phyloP scores from a whole-genome alignment of 2,888 invertebrate species.

The Parelbella ahira region DNA sequence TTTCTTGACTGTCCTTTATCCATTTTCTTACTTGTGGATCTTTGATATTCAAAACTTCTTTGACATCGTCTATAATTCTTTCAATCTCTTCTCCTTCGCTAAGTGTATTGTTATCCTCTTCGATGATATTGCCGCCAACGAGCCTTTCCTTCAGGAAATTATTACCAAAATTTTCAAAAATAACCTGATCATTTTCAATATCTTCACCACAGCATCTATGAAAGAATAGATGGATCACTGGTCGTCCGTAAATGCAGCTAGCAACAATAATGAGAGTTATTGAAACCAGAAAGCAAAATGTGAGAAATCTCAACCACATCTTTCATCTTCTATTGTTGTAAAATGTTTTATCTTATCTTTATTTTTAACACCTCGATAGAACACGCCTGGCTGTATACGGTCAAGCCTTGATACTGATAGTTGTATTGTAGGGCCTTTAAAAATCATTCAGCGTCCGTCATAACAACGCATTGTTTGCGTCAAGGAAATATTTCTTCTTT shows the following conservation, averaged over 20 bases:
- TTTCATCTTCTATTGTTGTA: slow-evolving; percentile 20
- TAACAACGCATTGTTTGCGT: slow-evolving; percentile 40
- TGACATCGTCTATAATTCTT: slow-evolving; percentile 35
- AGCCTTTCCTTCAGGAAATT: slow-evolving; percentile 59
- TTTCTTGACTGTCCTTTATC: not conserved
- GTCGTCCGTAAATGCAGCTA: slow-evolving; percentile 57
- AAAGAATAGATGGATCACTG: slow-evolving; percentile 57
- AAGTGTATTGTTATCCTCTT: slow-evolving; percentile 37
- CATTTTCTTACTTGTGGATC: slow-evolving; percentile 33
- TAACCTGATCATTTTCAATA: slow-evolving; percentile 63
- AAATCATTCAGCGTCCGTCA: slow-evolving; percentile 38
- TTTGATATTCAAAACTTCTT: slow-evolving; percentile 38
- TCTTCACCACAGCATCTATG: slow-evolving; percentile 59
- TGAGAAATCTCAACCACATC: slow-evolving; percentile 67
- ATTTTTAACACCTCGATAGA: not conserved
- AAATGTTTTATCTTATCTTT: not conserved
- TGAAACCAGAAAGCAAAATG: slow-evolving; percentile 60
- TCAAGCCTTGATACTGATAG: slow-evolving; percentile 2
- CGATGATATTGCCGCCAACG: slow-evolving; percentile 43
- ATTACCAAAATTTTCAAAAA: slow-evolving; percentile 58
- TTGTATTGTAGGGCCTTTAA: slow-evolving; percentile 32
- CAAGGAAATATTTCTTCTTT: not conserved
- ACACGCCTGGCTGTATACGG: slow-evolving; percentile 1
- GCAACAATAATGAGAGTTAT: slow-evolving; percentile 56
- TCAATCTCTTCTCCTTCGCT: slow-evolving; percentile 35